Base-by-base conservation (phyloP, 2,113 vertebrate genomes). In the Scolopax mira region DNA sequence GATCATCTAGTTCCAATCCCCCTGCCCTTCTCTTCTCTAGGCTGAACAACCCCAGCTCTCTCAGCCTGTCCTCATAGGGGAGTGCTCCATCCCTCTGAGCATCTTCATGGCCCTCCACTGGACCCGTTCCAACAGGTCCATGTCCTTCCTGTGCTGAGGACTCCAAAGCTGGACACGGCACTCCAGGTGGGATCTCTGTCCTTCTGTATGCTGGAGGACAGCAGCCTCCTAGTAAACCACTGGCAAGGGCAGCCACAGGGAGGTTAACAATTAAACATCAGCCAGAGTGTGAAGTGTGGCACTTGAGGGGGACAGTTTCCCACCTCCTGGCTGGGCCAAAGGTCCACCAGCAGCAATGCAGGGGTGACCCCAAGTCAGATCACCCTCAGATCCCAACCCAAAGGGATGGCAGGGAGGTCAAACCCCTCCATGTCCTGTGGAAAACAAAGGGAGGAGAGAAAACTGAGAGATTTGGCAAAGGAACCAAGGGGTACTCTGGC, bases 231-330 rank as follows among this genome's bases (percentile, higher is more conserved):
- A 6, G 37, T 44, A 61, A 54, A 54, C 5, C 0, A 0, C 28
- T 3, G 1, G 11, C 2, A 2, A 35, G 49, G 2, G 2, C 16
- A 25, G 58, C 51, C 23, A 24, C 1, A 0, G 30, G 19, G 9
- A 7, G 2, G n/a, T 31, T 31, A 54, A 22, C 3, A 9, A 11
- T 44, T 44, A 33, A 30, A n/a, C 13, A 6, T 11, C 4, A 0
- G 70, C 11, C 10, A 12, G 54, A 48, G n/a, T 4, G 19, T 19
- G 37, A 67, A 33, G 8, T 0, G 1, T 13, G 9, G 46, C 61
- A 4, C 37, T 28, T 0, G 7, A 44, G 60, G 0, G 2, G 15
- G 28, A 30, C 1, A 6, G 52, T 18, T 2, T 1, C 16, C 18
- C 8, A 23, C 13, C 57, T 4, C 13, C 57, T 5, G 7, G 10